These are phyloP conservation scores for Vicugna pacos DNA, from an alignment of 2,113 vertebrate genomes.

Conservation along the genomic window DNA sequence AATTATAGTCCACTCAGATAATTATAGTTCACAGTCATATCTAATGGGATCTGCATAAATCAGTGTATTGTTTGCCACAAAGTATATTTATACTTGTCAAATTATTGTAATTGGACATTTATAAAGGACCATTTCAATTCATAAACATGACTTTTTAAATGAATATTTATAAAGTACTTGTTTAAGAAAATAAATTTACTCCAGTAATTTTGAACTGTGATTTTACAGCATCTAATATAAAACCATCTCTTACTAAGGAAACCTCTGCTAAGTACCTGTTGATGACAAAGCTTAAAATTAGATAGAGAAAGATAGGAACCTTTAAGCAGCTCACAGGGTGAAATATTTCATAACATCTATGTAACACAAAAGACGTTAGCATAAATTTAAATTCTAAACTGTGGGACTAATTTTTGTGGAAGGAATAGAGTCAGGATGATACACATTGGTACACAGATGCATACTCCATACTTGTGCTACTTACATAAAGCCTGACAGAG, in stretches of 20 bases:
- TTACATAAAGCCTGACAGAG: neutral
- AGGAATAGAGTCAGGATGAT: rapidly evolving
- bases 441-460: rapidly evolving
- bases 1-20: conserved; percentile 82
- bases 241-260: conserved; percentile 68
- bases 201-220: conserved; percentile 80
- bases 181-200: conserved; percentile 82
- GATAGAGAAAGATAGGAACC: neutral
- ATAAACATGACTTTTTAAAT: conserved; percentile 81
- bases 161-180: conserved; percentile 83
- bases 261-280: conserved; percentile 37
- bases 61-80: conserved; percentile 81
- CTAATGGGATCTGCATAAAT: conserved; percentile 84
- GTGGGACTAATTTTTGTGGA: neutral
- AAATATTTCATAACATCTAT: neutral
- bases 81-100: conserved; percentile 83
- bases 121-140: conserved; percentile 79
- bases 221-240: conserved; percentile 75
- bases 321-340: neutral
- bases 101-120: conserved; percentile 84
- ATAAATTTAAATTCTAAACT: neutral
- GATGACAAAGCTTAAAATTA: conserved; percentile 67
- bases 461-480: rapidly evolving
- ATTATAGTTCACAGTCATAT: conserved; percentile 82
- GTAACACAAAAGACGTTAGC: neutral